Evolutionary conservation across 2,113 vertebrate species (phyloP), one percentile per base, ranked within the genome.

Genomic region (Hippocampus mohnikei): DNA sequence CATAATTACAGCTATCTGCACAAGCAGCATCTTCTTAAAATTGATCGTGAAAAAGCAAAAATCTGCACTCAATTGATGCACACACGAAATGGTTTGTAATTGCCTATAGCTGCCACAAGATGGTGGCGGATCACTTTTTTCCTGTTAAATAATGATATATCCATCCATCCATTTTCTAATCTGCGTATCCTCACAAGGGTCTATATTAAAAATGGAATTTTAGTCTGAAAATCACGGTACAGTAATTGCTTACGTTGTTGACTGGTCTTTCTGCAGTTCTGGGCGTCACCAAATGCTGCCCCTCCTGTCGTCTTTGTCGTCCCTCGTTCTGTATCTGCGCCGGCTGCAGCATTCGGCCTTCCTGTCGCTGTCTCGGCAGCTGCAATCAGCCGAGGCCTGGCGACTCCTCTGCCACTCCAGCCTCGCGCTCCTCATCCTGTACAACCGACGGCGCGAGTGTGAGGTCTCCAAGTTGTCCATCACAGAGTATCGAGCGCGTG

Each of bases 381-480:
- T 91, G 7, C 83, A 89, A 61, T 93, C 91, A 0, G 85, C 93
- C 0, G 93, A 93, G 71, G 88, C 92, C 37, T 94, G 93, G 92
- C 90, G 92, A 23, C 90, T 92, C 15, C 88, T 94, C 25, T 94
- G 93, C 80, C 91, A 94, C 80, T 92, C 91, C 77, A 93, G 91
- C 75, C 83, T 94, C 74, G 91, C 91, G 1, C 92, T 93, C n/a
- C 89, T 94, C 46, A 93, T 94, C 80, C 81, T 94, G 7, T 94
- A 92, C 79, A 94, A 94, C 77, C 87, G 93, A 0, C 84, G 92
- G 4, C 91, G 93, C 0, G 93, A 94, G 83, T 93, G 91, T 10
- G 93, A 94, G 79, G 92, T 92, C 62, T 92, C 93, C 72, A 93
- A 93, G 81, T 86, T 94, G 58, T 88, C 82, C 21, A 85, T 92